Percentiles rank a stretch among this genome's conserved stretches.
Evolutionary conservation across 2,888 invertebrate genomes (phyloP).

Genomic region (Luperina nickerlii): DNA sequence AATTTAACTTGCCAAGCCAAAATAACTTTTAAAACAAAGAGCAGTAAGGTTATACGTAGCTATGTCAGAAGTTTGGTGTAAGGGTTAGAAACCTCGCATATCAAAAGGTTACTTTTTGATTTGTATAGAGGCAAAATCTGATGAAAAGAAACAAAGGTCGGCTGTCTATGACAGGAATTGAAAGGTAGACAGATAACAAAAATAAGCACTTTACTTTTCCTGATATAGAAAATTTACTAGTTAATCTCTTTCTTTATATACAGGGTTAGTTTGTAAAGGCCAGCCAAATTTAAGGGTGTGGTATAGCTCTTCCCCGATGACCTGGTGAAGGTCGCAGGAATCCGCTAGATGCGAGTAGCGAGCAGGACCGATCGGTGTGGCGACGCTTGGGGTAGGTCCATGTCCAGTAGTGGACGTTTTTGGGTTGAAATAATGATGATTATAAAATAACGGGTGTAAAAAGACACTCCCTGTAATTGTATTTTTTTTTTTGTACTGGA

Average conservation of each 20-base stretch:
- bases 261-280: no score
- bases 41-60: not conserved
- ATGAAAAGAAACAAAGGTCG: slow-evolving; percentile 23
- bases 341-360: not conserved
- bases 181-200: not conserved
- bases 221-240: not conserved
- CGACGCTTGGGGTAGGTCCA: not conserved
- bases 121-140: slow-evolving; percentile 42
- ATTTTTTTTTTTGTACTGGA: no score
- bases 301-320: no score
- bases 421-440: not conserved
- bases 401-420: not conserved
- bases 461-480: no score
- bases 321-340: no score
- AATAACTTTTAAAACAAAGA: slow-evolving; percentile 11
- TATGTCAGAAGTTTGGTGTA: not conserved
- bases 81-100: slow-evolving; percentile 33
- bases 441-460: not conserved
- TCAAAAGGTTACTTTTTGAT: slow-evolving; percentile 47
- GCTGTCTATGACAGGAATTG: slow-evolving; percentile 8
- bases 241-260: not conserved
- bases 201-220: not conserved
- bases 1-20: slow-evolving; percentile 30
- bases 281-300: no score
- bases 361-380: no score